Conservation (phyloP, 2,113 vertebrate genomes). For the Drymodes brunneopygia region DNA sequence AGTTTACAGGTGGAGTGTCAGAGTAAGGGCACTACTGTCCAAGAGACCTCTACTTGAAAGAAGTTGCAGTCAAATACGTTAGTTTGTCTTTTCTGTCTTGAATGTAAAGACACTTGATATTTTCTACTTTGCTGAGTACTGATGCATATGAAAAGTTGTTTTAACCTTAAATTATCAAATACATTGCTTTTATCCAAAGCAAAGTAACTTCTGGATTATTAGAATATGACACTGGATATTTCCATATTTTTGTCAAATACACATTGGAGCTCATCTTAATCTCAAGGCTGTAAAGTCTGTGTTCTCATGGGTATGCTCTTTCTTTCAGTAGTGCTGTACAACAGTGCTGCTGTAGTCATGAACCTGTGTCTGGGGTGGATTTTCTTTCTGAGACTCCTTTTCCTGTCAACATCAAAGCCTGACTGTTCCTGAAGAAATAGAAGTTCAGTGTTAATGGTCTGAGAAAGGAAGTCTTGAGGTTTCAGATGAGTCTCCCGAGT, state of each 20-base stretch:
- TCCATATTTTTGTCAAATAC: conserved; percentile 32
- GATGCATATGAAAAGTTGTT: background rate
- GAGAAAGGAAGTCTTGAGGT: background rate
- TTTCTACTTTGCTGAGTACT: background rate
- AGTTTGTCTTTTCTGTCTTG: background rate
- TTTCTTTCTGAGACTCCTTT: background rate
- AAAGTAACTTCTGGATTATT: background rate
- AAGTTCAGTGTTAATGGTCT: background rate
- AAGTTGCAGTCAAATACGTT: background rate
- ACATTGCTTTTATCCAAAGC: conserved; percentile 11
- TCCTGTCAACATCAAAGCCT: background rate
- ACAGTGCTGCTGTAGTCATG: background rate
- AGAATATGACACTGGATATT: background rate
- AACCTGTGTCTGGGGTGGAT: background rate
- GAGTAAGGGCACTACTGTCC: background rate
- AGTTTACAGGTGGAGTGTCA: background rate
- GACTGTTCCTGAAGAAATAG: background rate
- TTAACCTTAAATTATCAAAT: background rate
- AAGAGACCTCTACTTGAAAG: background rate
- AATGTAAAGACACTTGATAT: background rate
- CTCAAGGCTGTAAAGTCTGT: background rate
- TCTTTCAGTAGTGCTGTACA: background rate
- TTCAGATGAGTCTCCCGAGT: background rate
- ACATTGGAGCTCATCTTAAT: background rate
- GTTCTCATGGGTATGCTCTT: background rate